These are phyloP conservation scores for Pempheris klunzingeri DNA, from an alignment of 2,797 vertebrate genomes.

Conservation along the genomic window DNA sequence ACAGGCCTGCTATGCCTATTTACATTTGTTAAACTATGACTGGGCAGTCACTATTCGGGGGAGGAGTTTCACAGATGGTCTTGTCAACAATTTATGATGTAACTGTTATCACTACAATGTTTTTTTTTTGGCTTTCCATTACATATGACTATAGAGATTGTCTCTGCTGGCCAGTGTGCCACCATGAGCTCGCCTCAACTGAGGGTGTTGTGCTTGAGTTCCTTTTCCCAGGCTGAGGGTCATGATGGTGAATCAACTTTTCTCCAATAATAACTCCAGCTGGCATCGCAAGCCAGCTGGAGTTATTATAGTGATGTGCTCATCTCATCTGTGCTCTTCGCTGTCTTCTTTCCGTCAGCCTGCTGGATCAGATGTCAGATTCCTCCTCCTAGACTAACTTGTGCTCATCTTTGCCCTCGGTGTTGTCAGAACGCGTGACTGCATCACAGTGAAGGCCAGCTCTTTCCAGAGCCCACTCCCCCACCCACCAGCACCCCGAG, in stretches of 20 bases:
- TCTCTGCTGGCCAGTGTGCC: conserved; percentile 19
- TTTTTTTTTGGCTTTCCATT: not conserved
- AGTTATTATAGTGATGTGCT: conserved; percentile 52
- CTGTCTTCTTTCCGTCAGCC: conserved; percentile 50
- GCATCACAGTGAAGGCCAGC: conserved; percentile 15
- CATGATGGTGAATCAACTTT: conserved; percentile 44
- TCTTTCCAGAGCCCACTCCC: conserved; percentile 35
- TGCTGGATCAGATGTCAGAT: conserved; percentile 47
- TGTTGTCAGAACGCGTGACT: conserved; percentile 50
- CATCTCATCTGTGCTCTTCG: conserved; percentile 50
- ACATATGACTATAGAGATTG: not conserved
- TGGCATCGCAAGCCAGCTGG: conserved; percentile 41
- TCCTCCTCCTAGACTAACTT: conserved; percentile 30
- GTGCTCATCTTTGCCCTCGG: conserved; percentile 45
- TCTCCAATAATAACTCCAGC: too few relatives aligned
- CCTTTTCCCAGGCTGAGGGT: conserved; percentile 40
- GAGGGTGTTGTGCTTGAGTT: conserved; percentile 27
- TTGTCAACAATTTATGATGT: not conserved
- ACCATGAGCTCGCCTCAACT: conserved; percentile 22
- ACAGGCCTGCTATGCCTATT: conserved; percentile 11
- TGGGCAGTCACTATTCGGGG: not conserved
- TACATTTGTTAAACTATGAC: not conserved
- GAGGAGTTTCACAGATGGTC: not conserved
- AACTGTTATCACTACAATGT: not conserved
- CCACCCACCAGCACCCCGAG: conserved; percentile 34